Percentiles rank a stretch among this genome's conserved stretches.
phyloP scores from a whole-genome alignment of 2,888 invertebrate genomes.

The Drosophila bunnanda region DNA sequence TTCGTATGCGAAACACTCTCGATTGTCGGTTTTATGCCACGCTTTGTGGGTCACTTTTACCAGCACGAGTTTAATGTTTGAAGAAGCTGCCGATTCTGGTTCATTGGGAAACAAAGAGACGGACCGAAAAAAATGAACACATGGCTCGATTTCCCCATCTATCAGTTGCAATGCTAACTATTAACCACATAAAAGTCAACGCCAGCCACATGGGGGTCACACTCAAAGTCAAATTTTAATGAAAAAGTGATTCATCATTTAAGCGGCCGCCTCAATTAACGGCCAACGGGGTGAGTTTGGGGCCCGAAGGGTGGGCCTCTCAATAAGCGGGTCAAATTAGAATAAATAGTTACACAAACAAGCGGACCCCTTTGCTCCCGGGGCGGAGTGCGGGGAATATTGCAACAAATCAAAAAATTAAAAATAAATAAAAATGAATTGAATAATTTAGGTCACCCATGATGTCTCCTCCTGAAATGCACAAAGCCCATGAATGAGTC shows the following conservation, averaged over 20 bases:
- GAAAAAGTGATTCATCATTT: constrained; percentile 83
- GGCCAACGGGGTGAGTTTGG: constrained; percentile 65
- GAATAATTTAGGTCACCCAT: constrained; percentile 83
- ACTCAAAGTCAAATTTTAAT: constrained; percentile 79
- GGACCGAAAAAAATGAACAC: constrained; percentile 1
- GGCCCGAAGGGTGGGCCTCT: constrained; percentile 43
- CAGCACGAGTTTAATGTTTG: constrained; percentile 28
- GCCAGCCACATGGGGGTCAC: constrained; percentile 78
- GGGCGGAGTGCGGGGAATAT: constrained; percentile 44
- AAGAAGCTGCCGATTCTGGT: constrained; percentile 29
- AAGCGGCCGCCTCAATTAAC: constrained; percentile 75
- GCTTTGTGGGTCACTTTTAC: constrained; percentile 13
- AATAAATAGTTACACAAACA: constrained; percentile 82
- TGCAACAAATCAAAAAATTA: constrained; percentile 83
- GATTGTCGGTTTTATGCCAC: constrained; percentile 18
- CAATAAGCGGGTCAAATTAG: constrained; percentile 84
- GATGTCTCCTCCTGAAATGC: constrained; percentile 42
- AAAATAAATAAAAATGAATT: constrained; percentile 83
- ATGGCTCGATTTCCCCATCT: constrained; percentile 20
- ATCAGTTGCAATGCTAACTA: constrained; percentile 27
- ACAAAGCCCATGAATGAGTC: constrained; percentile 36
- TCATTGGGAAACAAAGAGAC: constrained; percentile 28
- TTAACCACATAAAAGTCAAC: constrained; percentile 61
- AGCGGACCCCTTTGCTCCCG: constrained; percentile 71
- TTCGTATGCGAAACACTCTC: constrained; percentile 3